Percentiles rank a stretch among this genome's conserved stretches.
Conservation (phyloP, 2,113 vertebrate species). For the Sciurus niger region DNA sequence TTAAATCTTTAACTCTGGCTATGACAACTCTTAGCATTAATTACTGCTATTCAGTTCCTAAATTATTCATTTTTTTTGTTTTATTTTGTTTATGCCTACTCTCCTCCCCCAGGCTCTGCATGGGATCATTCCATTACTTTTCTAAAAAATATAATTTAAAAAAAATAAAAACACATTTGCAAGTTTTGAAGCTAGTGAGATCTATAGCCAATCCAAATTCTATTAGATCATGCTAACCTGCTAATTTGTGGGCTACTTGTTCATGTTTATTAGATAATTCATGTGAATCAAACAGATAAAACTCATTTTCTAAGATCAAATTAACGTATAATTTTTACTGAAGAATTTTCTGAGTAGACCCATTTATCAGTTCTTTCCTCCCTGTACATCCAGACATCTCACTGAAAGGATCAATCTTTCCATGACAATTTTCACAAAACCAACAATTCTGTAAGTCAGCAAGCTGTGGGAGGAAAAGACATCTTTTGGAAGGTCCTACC, state of each 20-base stretch:
- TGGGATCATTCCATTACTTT: neutral
- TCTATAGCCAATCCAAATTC: neutral
- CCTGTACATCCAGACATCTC: neutral
- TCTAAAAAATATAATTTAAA: neutral
- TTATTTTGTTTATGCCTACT: neutral
- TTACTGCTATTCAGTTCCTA: neutral
- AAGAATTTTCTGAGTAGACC: neutral
- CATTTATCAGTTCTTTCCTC: neutral
- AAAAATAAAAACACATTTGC: neutral
- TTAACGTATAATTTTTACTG: neutral
- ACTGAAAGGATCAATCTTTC: neutral
- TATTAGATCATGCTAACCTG: neutral
- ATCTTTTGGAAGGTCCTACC: neutral
- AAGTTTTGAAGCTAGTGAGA: neutral
- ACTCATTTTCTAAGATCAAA: neutral
- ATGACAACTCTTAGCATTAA: neutral
- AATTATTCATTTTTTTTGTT: conserved; percentile 6
- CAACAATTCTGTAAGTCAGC: neutral
- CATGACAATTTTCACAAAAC: neutral
- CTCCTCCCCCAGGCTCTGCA: neutral
- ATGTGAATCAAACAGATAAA: neutral
- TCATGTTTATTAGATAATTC: conserved; percentile 9
- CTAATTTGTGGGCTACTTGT: neutral
- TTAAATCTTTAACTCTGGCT: neutral
- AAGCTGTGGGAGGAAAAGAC: neutral